Conservation (phyloP, 2,113 vertebrate genomes). For the Mus musculus region GRCm39 chr1:58869501-58870000, state of each 20-base stretch:
- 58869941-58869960: background rate
- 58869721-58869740: constrained; percentile 4
- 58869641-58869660: background rate
- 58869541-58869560: background rate
- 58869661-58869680: background rate
- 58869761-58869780: background rate
- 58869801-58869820: background rate
- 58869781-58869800: background rate
- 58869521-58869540: background rate
- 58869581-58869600: background rate
- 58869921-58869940: background rate
- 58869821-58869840: background rate
- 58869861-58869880: background rate
- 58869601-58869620: background rate
- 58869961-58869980: background rate
- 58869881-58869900: background rate
- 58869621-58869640: background rate
- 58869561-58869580: background rate
- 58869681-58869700: background rate
- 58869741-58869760: background rate
- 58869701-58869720: background rate
- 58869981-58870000: background rate
- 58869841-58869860: background rate
- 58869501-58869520: background rate
- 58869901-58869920: background rate